Base-by-base conservation (phyloP, 1,140 invertebrate species). In the Drosophila pseudoananassae region DNA sequence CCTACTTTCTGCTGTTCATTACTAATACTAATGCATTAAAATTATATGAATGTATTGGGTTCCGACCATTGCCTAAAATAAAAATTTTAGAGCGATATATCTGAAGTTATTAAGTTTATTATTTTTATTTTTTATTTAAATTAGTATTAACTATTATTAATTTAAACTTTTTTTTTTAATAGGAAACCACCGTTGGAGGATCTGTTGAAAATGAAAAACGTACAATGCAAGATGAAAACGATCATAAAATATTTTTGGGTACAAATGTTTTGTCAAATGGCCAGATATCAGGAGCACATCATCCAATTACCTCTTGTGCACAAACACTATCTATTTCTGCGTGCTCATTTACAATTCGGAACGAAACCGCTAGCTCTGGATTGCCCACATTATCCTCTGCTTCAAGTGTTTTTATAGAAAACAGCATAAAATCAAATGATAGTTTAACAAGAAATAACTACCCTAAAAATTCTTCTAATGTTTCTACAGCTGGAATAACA, bases 261-360 rank as follows among this genome's bases (percentile, higher is more conserved):
- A 53, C 58, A 87, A 88, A 52, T 38, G 70, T n/a, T 31, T 56
- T n/a, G 51, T 71, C 74, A 20, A 54, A 73, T 7, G 61, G 61
- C 10, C 23, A 60, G 40, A 36, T 63, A 9, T 10, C 53, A 38
- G 51, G 43, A n/a, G 20, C 40, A n/a, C 65, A 53, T 23, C 73
- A 60, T 9, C 46, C 70, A 23, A 33, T 73, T 40, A 52, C 65
- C 43, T 10, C 49, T 14, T 51, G 45, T 36, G 23, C 43, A n/a
- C 40, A 64, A 27, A 29, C 59, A 1, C 55, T 69, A 6, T 63
- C 68, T 20, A 46, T 53, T 9, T 74, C 23, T 46, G 52, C 36
- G 46, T 6, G 46, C 14, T 47, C 61, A 1, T 73, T 83, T 51
- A 40, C 33, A 10, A 10, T 36, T 12, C 20, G 6, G 69, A 63